These are phyloP conservation scores for Camptogramma bilineatum DNA, from an alignment of 2,888 invertebrate species.

Conservation along the genomic window DNA sequence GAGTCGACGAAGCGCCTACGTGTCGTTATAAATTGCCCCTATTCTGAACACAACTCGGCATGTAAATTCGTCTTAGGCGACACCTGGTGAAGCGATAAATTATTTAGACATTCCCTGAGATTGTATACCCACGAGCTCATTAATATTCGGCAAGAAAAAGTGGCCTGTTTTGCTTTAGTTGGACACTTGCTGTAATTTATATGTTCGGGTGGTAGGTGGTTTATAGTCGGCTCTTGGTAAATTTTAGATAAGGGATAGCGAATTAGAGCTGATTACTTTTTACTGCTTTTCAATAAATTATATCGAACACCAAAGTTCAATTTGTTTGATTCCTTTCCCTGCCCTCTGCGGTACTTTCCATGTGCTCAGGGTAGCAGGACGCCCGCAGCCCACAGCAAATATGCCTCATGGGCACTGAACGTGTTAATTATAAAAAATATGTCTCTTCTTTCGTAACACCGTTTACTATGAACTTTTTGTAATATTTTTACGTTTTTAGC, in stretches of 20 bases:
- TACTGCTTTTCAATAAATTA: not conserved
- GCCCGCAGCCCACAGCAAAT: no score
- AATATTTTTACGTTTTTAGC: not conserved
- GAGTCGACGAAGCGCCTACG: conserved; percentile 34
- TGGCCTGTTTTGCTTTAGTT: conserved; percentile 39
- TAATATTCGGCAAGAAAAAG: conserved; percentile 62
- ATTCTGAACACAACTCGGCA: conserved; percentile 35
- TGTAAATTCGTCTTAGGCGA: conserved; percentile 52
- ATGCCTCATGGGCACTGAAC: no score
- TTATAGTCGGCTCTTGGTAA: conserved; percentile 14
- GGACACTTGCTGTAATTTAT: conserved; percentile 31
- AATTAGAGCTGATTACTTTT: not conserved
- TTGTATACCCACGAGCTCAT: conserved; percentile 57
- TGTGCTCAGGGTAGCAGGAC: no score
- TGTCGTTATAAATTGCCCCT: conserved; percentile 36
- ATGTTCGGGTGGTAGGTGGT: conserved; percentile 15
- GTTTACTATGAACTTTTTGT: not conserved
- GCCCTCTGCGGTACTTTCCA: no score
- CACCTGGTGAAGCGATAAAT: conserved; percentile 60
- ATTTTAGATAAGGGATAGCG: conserved; percentile 9
- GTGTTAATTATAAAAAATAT: no score
- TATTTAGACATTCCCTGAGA: conserved; percentile 60
- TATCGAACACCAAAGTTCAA: not conserved
- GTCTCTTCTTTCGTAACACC: no score
- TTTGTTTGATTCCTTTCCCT: not conserved